Evolutionary conservation across 2,888 invertebrate species (phyloP), one percentile per base, ranked within the genome.

Genomic region (Enchytraeus crypticus): DNA sequence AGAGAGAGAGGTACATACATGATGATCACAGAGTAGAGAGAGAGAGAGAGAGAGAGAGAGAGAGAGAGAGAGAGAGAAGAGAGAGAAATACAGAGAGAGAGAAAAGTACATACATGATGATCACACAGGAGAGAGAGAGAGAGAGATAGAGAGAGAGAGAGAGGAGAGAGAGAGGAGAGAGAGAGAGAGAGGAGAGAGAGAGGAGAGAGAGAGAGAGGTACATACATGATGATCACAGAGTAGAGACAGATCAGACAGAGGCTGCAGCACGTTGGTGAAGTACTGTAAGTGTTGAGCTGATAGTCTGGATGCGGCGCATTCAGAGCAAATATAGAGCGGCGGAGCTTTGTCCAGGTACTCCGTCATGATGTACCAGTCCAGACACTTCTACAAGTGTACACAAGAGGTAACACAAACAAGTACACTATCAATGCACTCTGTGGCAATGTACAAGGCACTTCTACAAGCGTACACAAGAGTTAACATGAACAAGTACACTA

Each of bases 161-260:
- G 11, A 11, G 11, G 43, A 18, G 43, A 11, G n/a, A n/a, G n/a
- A n/a, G n/a, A n/a, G n/a, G n/a, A n/a, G n/a, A n/a, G n/a, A n/a
- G n/a, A n/a, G n/a, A n/a, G n/a, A n/a, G n/a, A n/a, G n/a, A n/a
- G n/a, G n/a, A n/a, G n/a, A n/a, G n/a, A n/a, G n/a, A n/a, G n/a
- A n/a, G n/a, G n/a, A n/a, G n/a, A n/a, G n/a, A n/a, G n/a, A n/a
- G n/a, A n/a, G n/a, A n/a, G n/a, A n/a, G n/a, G n/a, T n/a, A n/a
- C 51, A 33, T 56, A 78, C 78, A 73, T 95, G 95, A 78, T 95
- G 95, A 80, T 96, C 95, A 78, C 96, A 96, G 59, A 90, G 86
- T 84, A 92, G 89, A 0, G 93, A 91, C 8, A 92, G 90, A 81
- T 92, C 90, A 74, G 91, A 90, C 84, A 95, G 91, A 0, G 93